Conservation (phyloP, 2,797 vertebrate species). For the Prionace glauca region DNA sequence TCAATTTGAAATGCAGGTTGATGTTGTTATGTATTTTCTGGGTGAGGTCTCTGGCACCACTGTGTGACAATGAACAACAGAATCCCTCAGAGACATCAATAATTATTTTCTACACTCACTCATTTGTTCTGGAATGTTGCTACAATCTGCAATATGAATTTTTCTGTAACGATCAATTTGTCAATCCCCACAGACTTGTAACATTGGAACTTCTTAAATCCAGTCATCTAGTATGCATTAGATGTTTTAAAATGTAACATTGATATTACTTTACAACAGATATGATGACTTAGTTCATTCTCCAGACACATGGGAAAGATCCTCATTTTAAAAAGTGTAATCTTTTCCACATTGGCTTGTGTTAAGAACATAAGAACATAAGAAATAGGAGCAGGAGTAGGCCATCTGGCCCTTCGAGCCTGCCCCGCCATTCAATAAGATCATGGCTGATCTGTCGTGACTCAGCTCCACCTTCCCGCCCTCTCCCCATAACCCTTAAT, state of each 20-base stretch:
- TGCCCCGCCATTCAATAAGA: too few relatives aligned
- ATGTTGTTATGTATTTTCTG: neutral
- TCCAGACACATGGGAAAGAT: neutral
- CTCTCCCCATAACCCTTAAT: too few relatives aligned
- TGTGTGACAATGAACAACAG: neutral
- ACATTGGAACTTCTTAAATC: neutral
- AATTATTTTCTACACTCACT: neutral
- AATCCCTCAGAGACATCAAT: neutral
- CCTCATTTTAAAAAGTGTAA: neutral
- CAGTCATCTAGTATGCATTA: neutral
- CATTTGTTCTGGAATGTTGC: neutral
- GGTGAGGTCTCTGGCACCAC: neutral
- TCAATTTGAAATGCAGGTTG: neutral
- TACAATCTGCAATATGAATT: neutral
- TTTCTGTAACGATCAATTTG: neutral
- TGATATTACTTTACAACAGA: neutral
- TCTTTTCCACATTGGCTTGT: neutral
- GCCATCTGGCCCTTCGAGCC: too few relatives aligned
- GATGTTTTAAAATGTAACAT: neutral
- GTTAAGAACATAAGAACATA: too few relatives aligned
- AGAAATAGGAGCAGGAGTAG: too few relatives aligned
- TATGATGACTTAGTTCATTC: neutral
- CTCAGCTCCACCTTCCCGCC: too few relatives aligned
- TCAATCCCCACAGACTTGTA: too few relatives aligned
- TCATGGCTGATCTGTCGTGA: too few relatives aligned